Evolutionary conservation across 1,140 invertebrate genomes (phyloP), one percentile per base, ranked within the genome.

Genomic region (Zaprionus ghesquierei): DNA sequence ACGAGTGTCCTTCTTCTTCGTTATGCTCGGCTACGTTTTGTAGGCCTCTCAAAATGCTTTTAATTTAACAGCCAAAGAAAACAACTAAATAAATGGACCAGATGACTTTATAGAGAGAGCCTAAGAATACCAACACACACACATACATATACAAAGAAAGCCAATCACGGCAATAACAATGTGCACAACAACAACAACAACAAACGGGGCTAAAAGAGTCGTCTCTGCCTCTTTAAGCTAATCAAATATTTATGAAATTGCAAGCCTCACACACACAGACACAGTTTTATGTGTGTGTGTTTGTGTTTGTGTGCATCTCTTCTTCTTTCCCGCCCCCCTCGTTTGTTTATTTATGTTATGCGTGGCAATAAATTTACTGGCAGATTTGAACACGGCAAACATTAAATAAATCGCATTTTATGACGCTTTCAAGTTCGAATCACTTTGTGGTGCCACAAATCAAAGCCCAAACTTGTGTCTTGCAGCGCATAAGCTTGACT

Each of bases 201-300:
- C 56, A 63, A 18, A 1, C 13, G 12, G 38, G 8, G 9, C n/a
- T n/a, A 10, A 54, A 59, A 81, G 74, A 46, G 68, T 63, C 59
- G 65, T 25, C 41, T 68, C 50, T 62, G 63, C 81, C 78, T n/a
- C n/a, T 79, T 86, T 75, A 79, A 87, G 81, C 75, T 79, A 72
- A 81, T 86, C 60, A 86, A 86, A 87, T 81, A 86, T 86, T 86
- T 78, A 86, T 86, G 82, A 81, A 81, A 77, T 86, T 75, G 59
- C 74, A 50, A 64, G 58, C 77, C 73, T 15, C 22, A 46, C 46
- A 4, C 22, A 51, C 33, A 63, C 31, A 51, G 13, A 49, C 13
- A 44, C 20, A 38, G 22, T 51, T 59, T 46, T 56, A 13, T 55
- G 15, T 65, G 31, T 54, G 5, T 25, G 33, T 41, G 18, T 29